Conservation (phyloP, 2,888 invertebrate species). For the Stenurella melanura region DNA sequence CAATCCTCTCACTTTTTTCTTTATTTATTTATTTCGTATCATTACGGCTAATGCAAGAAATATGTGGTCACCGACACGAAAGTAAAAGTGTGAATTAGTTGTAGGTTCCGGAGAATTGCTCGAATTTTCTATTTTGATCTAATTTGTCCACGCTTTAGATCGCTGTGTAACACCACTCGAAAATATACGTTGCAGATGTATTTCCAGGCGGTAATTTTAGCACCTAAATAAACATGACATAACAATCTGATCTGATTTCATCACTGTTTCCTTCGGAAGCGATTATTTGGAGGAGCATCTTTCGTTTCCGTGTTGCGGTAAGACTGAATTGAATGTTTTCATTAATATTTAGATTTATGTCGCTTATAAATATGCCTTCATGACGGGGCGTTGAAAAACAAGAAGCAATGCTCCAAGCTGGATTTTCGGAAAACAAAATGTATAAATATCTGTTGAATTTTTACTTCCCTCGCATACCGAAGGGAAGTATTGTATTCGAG, state of each 20-base stretch:
- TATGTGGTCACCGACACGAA: constrained; percentile 3
- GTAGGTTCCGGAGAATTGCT: not conserved
- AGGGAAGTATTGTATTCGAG: no score
- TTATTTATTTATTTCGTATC: constrained; percentile 4
- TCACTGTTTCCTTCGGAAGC: constrained; percentile 14
- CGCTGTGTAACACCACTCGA: not conserved
- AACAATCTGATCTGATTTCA: constrained; percentile 1
- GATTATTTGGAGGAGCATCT: not conserved
- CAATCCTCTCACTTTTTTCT: not conserved
- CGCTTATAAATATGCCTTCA: not conserved
- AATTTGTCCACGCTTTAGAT: not conserved
- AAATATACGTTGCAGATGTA: not conserved
- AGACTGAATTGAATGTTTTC: not conserved
- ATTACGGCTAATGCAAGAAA: not conserved
- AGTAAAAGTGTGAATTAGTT: not conserved
- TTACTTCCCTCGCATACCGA: no score
- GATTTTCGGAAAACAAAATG: no score
- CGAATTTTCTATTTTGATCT: not conserved
- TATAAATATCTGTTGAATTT: no score
- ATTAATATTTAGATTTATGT: constrained; percentile 2
- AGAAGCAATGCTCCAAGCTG: not conserved
- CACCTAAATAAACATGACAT: constrained; percentile 1
- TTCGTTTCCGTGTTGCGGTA: not conserved
- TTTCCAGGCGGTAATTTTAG: not conserved
- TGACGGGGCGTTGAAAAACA: not conserved